Evolutionary conservation across 2,113 vertebrate species (phyloP).

Genomic region (Tachuris rubrigastra): DNA sequence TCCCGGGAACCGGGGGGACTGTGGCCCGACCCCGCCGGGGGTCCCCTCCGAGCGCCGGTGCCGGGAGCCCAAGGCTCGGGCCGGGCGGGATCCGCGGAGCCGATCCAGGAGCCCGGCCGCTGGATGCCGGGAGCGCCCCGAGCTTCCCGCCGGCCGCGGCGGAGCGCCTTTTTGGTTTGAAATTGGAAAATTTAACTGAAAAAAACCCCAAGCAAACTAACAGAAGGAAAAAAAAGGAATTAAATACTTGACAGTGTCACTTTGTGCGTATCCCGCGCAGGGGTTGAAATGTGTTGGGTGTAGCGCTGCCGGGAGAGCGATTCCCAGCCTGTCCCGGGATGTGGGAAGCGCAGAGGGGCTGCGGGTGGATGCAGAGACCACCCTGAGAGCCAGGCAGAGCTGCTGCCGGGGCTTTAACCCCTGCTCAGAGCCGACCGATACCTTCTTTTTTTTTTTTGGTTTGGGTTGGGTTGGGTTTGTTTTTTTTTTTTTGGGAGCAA

Average conservation of each 20-base stretch:
- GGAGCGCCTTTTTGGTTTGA: not conserved
- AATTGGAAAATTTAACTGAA: not conserved
- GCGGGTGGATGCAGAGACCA: slow-evolving; percentile 14
- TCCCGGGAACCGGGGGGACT: slow-evolving; percentile 54
- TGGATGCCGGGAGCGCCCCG: not conserved
- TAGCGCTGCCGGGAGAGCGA: not conserved
- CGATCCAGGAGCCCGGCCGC: not conserved
- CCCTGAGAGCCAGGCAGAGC: slow-evolving; percentile 37
- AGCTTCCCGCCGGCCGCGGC: not conserved
- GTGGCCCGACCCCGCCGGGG: not conserved
- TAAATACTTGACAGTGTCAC: slow-evolving; percentile 72
- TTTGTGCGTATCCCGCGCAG: slow-evolving; percentile 53
- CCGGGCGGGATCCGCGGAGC: not conserved
- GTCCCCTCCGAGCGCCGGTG: not conserved
- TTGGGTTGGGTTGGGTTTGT: not conserved
- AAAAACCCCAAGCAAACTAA: not conserved
- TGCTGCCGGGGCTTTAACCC: slow-evolving; percentile 66
- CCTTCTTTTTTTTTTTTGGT: not conserved
- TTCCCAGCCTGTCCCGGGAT: not conserved
- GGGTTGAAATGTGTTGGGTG: slow-evolving; percentile 41
- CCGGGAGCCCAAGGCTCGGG: slow-evolving; percentile 32
- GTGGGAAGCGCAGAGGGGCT: not conserved
- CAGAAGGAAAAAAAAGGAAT: not conserved
- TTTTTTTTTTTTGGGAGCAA: slow-evolving; percentile 61
- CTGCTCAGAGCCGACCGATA: slow-evolving; percentile 61